Evolutionary conservation across 2,797 vertebrate genomes (phyloP), one percentile per base, ranked within the genome.

Genomic region (Centropyge bicolor): DNA sequence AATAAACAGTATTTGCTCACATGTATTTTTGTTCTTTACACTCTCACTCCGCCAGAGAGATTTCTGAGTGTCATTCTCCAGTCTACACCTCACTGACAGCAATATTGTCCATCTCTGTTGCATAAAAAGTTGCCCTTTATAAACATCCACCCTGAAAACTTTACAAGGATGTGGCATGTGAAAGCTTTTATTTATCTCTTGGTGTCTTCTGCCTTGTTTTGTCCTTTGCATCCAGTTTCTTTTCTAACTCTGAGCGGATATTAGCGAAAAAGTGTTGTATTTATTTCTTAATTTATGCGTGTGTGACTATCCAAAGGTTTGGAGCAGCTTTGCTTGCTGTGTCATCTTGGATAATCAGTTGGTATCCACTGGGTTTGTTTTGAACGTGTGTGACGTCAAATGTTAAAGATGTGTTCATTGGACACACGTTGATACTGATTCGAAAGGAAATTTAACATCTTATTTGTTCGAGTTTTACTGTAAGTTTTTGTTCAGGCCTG

Each of bases 221-320:
- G 20, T 75, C 49, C 40, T 66, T 69, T 66, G 19, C 49, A 12
- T 72, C 55, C 36, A n/a, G 38, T 80, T 75, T 72, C 67, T 48
- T 71, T 65, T 67, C 65, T 48, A 74, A 71, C 81, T 77, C 22
- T 52, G 51, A 74, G 63, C 2, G n/a, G 63, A 75, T 71, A 59
- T 81, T 80, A 87, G 76, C 59, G 7, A 43, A 36, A 64, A 56
- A 14, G 31, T 74, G 68, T 82, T 68, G 70, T 93, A 94, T 94
- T 95, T 93, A 94, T 94, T 92, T 88, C 55, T 73, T 92, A 84
- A 92, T 89, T 94, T 94, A 92, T 94, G 91, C 76, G 78, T 52
- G 76, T 75, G 69, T 63, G 86, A 91, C 90, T 89, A 89, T 92
- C 86, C 76, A 84, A 80, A 84, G 68, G 56, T 78, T 84, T 74